phyloP scores from a whole-genome alignment of 1,140 invertebrate genomes.

The Dendroctonus ponderosae region DNA sequence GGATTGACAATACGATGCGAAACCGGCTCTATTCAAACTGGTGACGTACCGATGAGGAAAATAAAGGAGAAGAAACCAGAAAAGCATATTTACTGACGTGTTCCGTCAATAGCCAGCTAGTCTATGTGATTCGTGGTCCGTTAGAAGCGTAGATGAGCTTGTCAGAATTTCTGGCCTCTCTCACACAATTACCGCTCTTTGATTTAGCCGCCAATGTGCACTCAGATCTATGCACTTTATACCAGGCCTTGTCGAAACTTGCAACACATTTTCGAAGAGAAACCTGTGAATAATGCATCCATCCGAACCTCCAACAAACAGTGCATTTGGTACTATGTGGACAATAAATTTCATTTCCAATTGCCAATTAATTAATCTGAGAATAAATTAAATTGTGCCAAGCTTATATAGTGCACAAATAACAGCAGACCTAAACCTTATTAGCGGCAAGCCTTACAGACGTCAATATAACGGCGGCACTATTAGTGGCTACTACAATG shows the following conservation, averaged over 20 bases:
- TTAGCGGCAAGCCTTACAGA: too few relatives aligned
- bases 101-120: neutral
- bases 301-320: too few relatives aligned
- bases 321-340: too few relatives aligned
- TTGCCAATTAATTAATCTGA: too few relatives aligned
- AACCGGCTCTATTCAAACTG: neutral
- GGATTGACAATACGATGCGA: neutral
- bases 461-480: too few relatives aligned
- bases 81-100: conserved; percentile 3
- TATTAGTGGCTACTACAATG: too few relatives aligned
- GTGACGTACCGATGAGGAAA: neutral
- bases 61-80: neutral
- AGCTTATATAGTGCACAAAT: too few relatives aligned
- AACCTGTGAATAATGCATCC: too few relatives aligned
- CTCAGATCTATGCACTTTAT: conserved; percentile 3
- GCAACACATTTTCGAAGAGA: too few relatives aligned
- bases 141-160: conserved; percentile 14
- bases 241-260: neutral
- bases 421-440: too few relatives aligned
- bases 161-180: conserved; percentile 15
- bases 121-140: conserved; percentile 8
- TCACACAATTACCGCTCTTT: conserved; percentile 18
- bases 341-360: too few relatives aligned
- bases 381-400: too few relatives aligned
- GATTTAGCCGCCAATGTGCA: conserved; percentile 13